A percentile compares a stretch with the other conserved stretches of the same genome.
Evolutionary conservation across 37 sponge, comb jelly and placozoan genomes (phyloP).

Genomic region (Sycon ciliatum): DNA sequence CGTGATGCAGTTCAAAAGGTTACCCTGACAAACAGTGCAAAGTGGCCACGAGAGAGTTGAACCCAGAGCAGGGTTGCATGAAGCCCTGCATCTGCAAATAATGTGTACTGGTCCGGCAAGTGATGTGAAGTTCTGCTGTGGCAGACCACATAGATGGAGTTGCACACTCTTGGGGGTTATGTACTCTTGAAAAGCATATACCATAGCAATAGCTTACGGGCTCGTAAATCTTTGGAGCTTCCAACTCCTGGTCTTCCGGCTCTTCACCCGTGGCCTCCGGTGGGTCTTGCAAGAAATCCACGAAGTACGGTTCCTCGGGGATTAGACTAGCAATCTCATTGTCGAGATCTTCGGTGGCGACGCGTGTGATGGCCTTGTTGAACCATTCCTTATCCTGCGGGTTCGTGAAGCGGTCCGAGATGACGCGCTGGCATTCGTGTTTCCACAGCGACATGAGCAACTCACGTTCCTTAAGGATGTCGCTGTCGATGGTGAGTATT

Average conservation of each 20-base stretch:
- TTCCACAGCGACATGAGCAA: slow-evolving; percentile 79
- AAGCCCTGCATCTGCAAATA: too few relatives aligned
- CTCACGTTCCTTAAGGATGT: slow-evolving; percentile 25
- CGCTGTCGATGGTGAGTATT: slow-evolving; percentile 62
- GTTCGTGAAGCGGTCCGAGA: slow-evolving; percentile 89
- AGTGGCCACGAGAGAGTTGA: too few relatives aligned
- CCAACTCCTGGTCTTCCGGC: slow-evolving; percentile 78
- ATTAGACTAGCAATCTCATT: slow-evolving; percentile 32
- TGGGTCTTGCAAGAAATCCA: slow-evolving; percentile 90
- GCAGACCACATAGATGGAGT: too few relatives aligned
- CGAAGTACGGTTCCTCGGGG: slow-evolving; percentile 85
- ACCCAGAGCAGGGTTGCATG: too few relatives aligned
- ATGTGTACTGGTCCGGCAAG: not conserved
- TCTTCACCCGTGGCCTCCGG: slow-evolving; percentile 96
- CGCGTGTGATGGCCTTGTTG: slow-evolving; percentile 37
- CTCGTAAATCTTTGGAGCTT: slow-evolving; percentile 95
- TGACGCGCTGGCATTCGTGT: slow-evolving; percentile 83
- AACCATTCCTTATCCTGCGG: slow-evolving; percentile 89
- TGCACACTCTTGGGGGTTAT: too few relatives aligned
- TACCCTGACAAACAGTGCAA: too few relatives aligned
- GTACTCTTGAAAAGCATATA: too few relatives aligned
- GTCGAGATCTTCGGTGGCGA: slow-evolving; percentile 55
- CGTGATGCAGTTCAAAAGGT: too few relatives aligned
- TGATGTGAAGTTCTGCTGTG: too few relatives aligned
- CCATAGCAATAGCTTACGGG: slow-evolving; percentile 33